Evolutionary conservation across 2,888 invertebrate genomes (phyloP).

Genomic region (Arrhopalites spinosus): DNA sequence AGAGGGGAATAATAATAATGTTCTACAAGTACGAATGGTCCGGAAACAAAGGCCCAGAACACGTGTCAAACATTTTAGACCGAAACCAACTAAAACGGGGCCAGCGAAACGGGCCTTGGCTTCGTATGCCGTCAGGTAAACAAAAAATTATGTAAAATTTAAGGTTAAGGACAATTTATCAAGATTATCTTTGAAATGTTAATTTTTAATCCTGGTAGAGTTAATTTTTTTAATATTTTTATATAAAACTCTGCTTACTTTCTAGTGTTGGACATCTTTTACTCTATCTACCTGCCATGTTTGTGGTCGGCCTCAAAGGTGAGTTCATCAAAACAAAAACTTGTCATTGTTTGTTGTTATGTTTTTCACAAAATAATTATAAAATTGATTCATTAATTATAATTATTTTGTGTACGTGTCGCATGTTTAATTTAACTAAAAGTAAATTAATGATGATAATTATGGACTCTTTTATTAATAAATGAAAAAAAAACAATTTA

Average conservation of each 20-base stretch:
- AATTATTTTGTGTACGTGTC: no score
- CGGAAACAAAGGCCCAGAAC: slow-evolving; percentile 35
- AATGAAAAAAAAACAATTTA: no score
- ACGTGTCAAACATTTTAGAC: slow-evolving; percentile 45
- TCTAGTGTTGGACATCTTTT: slow-evolving; percentile 56
- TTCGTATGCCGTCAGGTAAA: slow-evolving; percentile 50
- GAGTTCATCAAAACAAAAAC: no score
- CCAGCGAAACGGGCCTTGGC: slow-evolving; percentile 53
- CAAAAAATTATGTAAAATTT: background rate
- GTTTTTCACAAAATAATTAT: no score
- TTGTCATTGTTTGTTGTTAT: no score
- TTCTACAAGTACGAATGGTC: slow-evolving; percentile 31
- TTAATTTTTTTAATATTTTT: no score
- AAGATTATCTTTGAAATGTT: background rate
- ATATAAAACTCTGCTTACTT: background rate
- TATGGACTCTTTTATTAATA: no score
- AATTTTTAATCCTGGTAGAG: background rate
- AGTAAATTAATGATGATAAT: no score
- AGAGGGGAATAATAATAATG: slow-evolving; percentile 36
- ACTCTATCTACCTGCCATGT: slow-evolving; percentile 57
- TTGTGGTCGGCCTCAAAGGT: slow-evolving; percentile 55
- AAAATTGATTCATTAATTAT: no score
- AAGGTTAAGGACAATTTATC: no score
- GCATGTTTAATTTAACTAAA: no score
- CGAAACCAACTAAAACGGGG: slow-evolving; percentile 35